A percentile compares a stretch with the other conserved stretches of the same genome.
phyloP scores from a whole-genome alignment of 2,113 vertebrate species.

The Ailurus styani region DNA sequence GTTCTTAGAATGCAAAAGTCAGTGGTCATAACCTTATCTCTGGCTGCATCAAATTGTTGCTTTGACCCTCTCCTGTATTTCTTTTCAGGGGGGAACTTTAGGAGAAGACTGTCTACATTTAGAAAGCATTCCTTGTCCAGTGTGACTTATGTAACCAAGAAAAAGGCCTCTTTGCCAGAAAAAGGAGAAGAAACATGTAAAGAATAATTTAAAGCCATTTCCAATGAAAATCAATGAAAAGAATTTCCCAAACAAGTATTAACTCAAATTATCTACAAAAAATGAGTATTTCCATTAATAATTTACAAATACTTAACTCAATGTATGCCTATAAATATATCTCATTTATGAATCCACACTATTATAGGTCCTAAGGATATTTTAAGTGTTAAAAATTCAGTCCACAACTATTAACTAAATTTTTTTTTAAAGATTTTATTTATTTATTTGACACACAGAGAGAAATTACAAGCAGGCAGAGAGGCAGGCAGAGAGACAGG shows the following conservation, averaged over 20 bases:
- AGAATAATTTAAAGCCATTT: slow-evolving; percentile 51
- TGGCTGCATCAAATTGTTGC: slow-evolving; percentile 94
- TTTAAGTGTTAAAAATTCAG: slow-evolving; percentile 31
- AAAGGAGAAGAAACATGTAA: slow-evolving; percentile 70
- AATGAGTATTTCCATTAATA: not conserved
- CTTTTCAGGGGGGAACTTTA: slow-evolving; percentile 94
- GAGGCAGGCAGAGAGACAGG: too few species aligned
- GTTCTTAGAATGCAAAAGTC: slow-evolving; percentile 89
- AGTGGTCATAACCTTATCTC: slow-evolving; percentile 90
- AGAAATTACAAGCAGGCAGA: too few species aligned
- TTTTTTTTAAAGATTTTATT: too few species aligned
- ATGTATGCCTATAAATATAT: not conserved
- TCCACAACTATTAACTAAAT: not conserved
- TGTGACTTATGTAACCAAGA: slow-evolving; percentile 68
- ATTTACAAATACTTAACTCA: not conserved
- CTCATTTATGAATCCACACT: slow-evolving; percentile 24
- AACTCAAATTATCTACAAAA: slow-evolving; percentile 34
- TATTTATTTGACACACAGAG: too few species aligned
- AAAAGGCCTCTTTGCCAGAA: slow-evolving; percentile 76
- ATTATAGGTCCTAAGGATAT: not conserved
- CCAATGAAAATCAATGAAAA: not conserved
- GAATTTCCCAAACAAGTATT: not conserved
- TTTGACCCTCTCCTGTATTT: slow-evolving; percentile 96
- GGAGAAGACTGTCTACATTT: slow-evolving; percentile 87
- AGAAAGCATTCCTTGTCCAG: slow-evolving; percentile 84